These are phyloP conservation scores for Trissolcus basalis DNA, from an alignment of 1,140 invertebrate species.

Conservation along the genomic window DNA sequence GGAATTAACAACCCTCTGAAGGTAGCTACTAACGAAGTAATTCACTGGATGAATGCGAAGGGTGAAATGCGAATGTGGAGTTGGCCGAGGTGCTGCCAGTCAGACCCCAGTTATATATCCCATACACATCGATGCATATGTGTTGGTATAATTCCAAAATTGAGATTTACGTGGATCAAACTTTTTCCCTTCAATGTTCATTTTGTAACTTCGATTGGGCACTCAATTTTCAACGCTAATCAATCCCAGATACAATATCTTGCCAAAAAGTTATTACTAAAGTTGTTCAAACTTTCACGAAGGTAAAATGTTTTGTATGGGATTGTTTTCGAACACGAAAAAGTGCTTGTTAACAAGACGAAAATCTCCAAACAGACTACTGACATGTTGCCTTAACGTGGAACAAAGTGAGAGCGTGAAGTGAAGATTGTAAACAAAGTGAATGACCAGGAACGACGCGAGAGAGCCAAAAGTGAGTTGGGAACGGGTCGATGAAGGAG, in stretches of 20 bases:
- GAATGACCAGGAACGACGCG: constrained; percentile 33
- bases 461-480: constrained; percentile 24
- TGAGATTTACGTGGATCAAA: constrained; percentile 72
- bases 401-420: constrained; percentile 1
- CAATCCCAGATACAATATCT: background rate
- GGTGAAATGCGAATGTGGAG: constrained; percentile 55
- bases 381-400: background rate
- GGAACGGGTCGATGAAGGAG: constrained; percentile 51
- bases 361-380: background rate
- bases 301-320: no score
- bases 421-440: constrained; percentile 42
- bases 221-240: constrained; percentile 15
- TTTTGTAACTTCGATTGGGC: constrained; percentile 16
- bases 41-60: constrained; percentile 76
- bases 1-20: constrained; percentile 78
- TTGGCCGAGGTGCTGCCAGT: constrained; percentile 52
- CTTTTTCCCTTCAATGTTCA: constrained; percentile 47
- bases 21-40: constrained; percentile 78
- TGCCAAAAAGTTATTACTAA: no score
- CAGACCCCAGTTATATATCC: constrained; percentile 46
- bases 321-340: no score
- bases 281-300: no score
- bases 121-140: constrained; percentile 46
- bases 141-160: constrained; percentile 66
- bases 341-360: background rate